Conservation (phyloP, 2,113 vertebrate species). For the Anthoscopus minutus region DNA sequence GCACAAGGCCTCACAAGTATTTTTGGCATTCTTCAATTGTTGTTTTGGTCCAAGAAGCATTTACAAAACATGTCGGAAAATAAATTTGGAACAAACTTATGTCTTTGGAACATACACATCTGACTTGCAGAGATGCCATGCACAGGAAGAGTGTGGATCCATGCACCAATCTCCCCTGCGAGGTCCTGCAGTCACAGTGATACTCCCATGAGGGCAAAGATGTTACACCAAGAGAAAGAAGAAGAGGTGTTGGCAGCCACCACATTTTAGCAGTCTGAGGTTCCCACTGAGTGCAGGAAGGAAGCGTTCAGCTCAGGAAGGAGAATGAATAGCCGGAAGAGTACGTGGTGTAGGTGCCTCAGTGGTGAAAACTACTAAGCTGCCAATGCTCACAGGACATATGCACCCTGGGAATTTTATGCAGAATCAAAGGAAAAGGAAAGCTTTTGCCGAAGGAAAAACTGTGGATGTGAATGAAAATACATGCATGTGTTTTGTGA, state of each 20-base stretch:
- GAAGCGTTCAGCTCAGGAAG: background rate
- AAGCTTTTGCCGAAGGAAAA: background rate
- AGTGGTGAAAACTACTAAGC: background rate
- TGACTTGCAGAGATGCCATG: background rate
- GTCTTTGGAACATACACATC: background rate
- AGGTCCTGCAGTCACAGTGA: background rate
- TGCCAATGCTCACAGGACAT: background rate
- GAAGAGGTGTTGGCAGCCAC: background rate
- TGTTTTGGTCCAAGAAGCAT: background rate
- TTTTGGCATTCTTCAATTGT: background rate
- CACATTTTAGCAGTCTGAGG: background rate
- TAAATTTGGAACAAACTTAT: fast-evolving
- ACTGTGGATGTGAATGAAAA: background rate
- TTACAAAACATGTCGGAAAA: background rate
- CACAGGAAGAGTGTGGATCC: background rate
- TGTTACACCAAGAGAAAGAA: background rate
- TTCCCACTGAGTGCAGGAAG: background rate
- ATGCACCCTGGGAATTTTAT: background rate
- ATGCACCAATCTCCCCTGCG: background rate
- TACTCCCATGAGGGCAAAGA: background rate
- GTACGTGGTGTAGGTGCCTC: fast-evolving
- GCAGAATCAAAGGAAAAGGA: background rate
- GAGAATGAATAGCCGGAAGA: background rate
- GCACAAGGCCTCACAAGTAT: background rate
- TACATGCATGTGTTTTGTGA: background rate